Conservation (phyloP, 2,113 vertebrate genomes). For the Pampusana beccarii region DNA sequence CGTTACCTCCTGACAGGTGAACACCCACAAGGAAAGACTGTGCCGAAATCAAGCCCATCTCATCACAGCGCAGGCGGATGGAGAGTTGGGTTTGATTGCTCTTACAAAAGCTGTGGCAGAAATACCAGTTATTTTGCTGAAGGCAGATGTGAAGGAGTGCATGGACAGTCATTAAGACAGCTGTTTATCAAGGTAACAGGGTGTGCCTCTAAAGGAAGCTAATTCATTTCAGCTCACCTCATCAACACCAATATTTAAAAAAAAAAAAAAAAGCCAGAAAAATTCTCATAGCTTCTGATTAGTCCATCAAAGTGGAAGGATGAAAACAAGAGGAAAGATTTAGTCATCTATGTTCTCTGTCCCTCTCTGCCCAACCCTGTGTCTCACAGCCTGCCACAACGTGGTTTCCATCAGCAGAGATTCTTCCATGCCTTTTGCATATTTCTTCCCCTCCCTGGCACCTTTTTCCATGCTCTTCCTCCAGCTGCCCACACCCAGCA, state of each 20-base stretch:
- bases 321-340: neutral
- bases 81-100: neutral
- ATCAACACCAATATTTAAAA: neutral
- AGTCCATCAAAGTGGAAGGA: neutral
- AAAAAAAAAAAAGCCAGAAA: neutral
- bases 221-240: slow-evolving; percentile 14
- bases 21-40: slow-evolving; percentile 14
- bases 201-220: slow-evolving; percentile 30
- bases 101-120: slow-evolving; percentile 33
- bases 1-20: neutral
- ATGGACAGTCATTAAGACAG: slow-evolving; percentile 14
- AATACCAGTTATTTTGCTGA: slow-evolving; percentile 66
- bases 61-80: neutral
- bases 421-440: neutral
- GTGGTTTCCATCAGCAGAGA: neutral
- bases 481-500: neutral
- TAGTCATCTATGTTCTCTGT: neutral
- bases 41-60: slow-evolving; percentile 7
- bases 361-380: neutral
- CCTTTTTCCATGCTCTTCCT: neutral
- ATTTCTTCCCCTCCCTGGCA: neutral
- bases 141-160: slow-evolving; percentile 55
- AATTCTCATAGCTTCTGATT: neutral
- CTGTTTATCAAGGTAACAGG: slow-evolving; percentile 42
- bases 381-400: neutral